phyloP scores from a whole-genome alignment of 2,113 vertebrate species.

The Phodopus roborovskii region DNA sequence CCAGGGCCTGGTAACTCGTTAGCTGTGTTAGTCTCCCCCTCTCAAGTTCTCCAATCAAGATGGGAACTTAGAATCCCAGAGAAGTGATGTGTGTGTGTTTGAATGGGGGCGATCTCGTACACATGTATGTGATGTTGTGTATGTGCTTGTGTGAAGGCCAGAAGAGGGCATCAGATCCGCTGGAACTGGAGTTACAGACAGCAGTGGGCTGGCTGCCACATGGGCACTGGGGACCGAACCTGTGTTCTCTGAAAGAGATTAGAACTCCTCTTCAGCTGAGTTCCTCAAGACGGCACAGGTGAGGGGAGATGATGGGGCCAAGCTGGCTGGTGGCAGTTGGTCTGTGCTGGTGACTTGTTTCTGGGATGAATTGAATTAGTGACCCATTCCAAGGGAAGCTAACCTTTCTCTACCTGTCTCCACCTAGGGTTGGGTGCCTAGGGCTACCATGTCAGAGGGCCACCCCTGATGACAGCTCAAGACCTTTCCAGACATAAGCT shows the following conservation, averaged over 20 bases:
- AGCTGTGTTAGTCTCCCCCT: neutral
- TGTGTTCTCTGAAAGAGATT: neutral
- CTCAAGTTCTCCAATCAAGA: neutral
- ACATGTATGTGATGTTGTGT: neutral
- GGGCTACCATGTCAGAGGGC: neutral
- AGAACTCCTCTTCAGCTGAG: fast-evolving
- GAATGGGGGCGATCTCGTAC: neutral
- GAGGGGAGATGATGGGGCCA: neutral
- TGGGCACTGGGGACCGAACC: neutral
- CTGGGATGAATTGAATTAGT: neutral
- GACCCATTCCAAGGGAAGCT: neutral
- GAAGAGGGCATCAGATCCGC: neutral
- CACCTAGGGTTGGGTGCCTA: neutral
- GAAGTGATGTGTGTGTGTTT: neutral
- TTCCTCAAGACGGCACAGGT: neutral
- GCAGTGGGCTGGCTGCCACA: neutral
- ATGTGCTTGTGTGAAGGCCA: neutral
- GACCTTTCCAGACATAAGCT: neutral
- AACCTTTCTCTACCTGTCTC: neutral
- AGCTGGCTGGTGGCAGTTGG: neutral
- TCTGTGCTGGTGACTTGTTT: neutral
- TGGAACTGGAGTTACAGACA: neutral
- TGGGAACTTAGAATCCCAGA: neutral
- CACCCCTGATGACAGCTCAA: neutral
- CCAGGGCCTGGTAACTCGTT: neutral